Conservation (phyloP, 2,113 vertebrate genomes). For the Rostratula benghalensis region DNA sequence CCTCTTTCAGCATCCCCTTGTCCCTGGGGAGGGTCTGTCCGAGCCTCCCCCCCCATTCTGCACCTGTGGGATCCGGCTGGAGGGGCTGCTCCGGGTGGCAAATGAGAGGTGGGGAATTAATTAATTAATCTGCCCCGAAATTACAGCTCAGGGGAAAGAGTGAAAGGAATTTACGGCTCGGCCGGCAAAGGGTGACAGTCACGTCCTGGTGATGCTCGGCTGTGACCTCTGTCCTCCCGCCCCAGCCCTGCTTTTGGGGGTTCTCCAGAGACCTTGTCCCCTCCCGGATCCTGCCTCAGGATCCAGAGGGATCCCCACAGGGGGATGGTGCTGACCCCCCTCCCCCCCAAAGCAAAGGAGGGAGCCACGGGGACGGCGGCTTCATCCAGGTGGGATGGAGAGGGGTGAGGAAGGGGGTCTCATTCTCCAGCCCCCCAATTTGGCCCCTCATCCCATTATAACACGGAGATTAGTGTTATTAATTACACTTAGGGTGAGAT, state of each 20-base stretch:
- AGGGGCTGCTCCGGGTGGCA: neutral
- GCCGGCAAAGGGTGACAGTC: accelerated
- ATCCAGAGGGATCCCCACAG: accelerated
- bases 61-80: neutral
- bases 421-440: neutral
- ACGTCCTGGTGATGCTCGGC: neutral
- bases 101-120: neutral
- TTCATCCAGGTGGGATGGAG: neutral
- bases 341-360: neutral
- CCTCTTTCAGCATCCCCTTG: neutral
- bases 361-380: accelerated
- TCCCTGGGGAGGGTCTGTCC: neutral
- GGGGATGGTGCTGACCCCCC: neutral
- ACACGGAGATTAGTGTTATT: neutral
- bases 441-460: neutral
- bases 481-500: accelerated
- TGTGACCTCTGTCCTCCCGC: accelerated
- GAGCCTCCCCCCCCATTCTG: no score
- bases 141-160: neutral
- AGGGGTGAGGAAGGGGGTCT: accelerated
- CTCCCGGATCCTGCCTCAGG: neutral
- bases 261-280: accelerated
- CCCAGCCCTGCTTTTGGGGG: neutral
- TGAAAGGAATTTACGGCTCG: accelerated
- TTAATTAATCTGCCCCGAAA: neutral